Conservation (phyloP, 2,113 vertebrate genomes). For the Otis tarda region DNA sequence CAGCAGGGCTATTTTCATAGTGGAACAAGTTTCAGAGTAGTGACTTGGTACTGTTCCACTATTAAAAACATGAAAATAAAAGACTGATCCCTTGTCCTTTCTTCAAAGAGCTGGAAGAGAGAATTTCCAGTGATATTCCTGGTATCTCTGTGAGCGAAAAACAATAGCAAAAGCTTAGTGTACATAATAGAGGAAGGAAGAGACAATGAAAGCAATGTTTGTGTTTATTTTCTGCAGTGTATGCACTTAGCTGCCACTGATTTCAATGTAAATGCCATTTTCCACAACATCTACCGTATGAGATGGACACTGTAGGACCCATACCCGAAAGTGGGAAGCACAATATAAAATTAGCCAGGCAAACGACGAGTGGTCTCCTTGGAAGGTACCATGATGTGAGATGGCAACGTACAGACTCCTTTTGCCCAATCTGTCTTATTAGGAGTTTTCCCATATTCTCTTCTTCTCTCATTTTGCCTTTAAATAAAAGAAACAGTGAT, state of each 20-base stretch:
- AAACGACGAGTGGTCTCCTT: neutral
- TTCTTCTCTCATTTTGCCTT: neutral
- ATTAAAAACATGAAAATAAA: conserved; percentile 46
- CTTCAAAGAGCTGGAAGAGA: conserved; percentile 8
- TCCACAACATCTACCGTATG: neutral
- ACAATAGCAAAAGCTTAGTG: neutral
- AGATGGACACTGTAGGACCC: neutral
- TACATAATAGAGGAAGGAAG: conserved; percentile 30
- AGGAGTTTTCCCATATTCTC: neutral
- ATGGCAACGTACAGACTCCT: neutral
- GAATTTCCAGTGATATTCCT: neutral
- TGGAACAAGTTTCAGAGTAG: conserved; percentile 56
- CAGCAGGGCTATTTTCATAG: conserved; percentile 53
- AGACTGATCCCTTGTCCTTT: neutral
- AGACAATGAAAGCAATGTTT: neutral
- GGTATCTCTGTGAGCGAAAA: neutral
- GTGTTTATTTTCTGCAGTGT: conserved; percentile 3
- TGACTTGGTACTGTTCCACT: conserved; percentile 24
- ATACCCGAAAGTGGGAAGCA: neutral
- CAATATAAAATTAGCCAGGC: neutral
- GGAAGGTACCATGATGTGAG: neutral
- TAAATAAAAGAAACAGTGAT: neutral
- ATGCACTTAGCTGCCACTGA: neutral
- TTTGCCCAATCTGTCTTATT: neutral
- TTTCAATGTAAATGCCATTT: neutral